A percentile compares a stretch with the other conserved stretches of the same genome.
These are phyloP conservation scores for Pocillopora damicornis DNA, from an alignment of 64 coral and sea anemone genomes.

Conservation along the genomic window DNA sequence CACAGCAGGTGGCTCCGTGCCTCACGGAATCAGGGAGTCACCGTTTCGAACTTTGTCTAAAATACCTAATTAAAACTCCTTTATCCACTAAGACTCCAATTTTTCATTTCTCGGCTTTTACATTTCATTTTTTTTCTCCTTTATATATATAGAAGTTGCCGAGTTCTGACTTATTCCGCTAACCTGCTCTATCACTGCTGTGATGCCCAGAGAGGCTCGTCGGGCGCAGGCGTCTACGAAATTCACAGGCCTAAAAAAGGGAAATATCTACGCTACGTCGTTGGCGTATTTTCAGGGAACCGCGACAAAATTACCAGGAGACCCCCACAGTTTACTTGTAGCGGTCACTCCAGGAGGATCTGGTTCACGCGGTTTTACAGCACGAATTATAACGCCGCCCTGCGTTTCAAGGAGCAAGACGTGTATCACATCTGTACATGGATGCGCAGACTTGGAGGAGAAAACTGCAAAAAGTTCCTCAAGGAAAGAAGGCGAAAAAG, in stretches of 20 bases:
- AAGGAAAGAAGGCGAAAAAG: conserved; percentile 13
- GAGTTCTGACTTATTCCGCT: background rate
- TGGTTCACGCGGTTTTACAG: background rate
- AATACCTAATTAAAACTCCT: background rate
- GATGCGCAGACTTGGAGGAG: conserved; percentile 14
- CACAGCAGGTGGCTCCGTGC: no score
- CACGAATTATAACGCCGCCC: conserved; percentile 13
- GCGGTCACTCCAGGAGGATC: background rate
- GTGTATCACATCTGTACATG: conserved; percentile 25
- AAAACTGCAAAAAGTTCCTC: background rate
- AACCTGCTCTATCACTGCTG: conserved; percentile 61
- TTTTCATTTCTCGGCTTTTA: background rate
- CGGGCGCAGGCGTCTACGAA: conserved; percentile 61
- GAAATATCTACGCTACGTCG: conserved; percentile 22
- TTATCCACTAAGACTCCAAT: background rate
- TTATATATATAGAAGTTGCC: conserved; percentile 40
- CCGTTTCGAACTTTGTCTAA: no score
- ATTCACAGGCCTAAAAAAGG: background rate
- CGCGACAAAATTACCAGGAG: conserved; percentile 5
- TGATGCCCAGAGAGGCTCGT: conserved; percentile 51
- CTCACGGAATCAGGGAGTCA: no score
- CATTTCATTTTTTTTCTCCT: background rate
- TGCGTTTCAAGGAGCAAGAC: conserved; percentile 22
- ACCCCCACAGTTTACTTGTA: background rate
- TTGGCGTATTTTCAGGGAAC: conserved; percentile 62